Percentiles rank a stretch among this genome's conserved stretches.
Conservation (phyloP, 2,113 vertebrate species). For the Orthochromis malagaraziensis region DNA sequence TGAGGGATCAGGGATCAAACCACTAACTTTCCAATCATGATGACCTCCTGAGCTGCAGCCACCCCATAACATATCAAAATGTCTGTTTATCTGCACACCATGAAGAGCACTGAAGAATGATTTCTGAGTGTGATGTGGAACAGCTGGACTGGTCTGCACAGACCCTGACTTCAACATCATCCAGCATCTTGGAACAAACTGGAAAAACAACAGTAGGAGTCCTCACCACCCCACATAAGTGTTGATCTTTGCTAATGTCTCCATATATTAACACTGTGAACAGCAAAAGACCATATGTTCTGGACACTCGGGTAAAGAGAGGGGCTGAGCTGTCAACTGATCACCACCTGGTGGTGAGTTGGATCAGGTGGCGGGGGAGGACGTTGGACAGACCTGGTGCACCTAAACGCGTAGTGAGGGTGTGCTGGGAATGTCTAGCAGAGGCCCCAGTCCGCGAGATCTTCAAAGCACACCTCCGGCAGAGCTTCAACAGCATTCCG, state of each 20-base stretch:
- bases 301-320: too few species aligned
- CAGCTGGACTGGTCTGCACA: background rate
- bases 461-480: too few species aligned
- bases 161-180: background rate
- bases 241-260: background rate
- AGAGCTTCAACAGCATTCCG: too few species aligned
- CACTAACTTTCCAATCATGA: background rate
- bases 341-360: too few species aligned
- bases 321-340: too few species aligned
- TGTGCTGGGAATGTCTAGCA: too few species aligned
- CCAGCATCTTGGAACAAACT: background rate
- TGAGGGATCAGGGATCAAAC: background rate
- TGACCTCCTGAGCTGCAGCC: background rate
- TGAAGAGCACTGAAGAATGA: background rate
- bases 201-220: background rate
- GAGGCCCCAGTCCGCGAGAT: too few species aligned
- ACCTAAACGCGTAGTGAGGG: too few species aligned
- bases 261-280: background rate
- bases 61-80: background rate
- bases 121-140: background rate
- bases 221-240: background rate
- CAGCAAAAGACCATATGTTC: too few species aligned
- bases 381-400: too few species aligned
- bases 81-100: background rate
- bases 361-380: too few species aligned